A percentile compares a stretch with the other conserved stretches of the same genome.
Conservation (phyloP, 1,140 invertebrate genomes). For the Atopsyche davidsoni region DNA sequence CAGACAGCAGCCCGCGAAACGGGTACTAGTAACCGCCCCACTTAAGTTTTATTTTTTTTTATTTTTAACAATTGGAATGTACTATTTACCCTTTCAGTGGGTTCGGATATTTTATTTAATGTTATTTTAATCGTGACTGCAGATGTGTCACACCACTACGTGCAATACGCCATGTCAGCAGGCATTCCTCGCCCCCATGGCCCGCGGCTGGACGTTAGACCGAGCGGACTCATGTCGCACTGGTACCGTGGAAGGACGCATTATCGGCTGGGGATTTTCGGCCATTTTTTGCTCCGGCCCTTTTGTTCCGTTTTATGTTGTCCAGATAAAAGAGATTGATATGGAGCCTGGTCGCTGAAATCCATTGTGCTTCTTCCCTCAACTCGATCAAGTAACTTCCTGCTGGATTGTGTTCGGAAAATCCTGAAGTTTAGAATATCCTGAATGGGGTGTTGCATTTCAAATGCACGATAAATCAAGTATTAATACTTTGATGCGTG, state of each 20-base stretch:
- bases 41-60: no score
- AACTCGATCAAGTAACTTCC: background rate
- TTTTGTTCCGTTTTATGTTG: slow-evolving; percentile 30
- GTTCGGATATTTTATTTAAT: no score
- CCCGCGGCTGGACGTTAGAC: slow-evolving; percentile 27
- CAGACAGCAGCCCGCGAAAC: no score
- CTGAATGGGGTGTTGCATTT: no score
- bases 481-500: no score
- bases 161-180: slow-evolving; percentile 27
- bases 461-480: no score
- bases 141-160: no score
- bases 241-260: slow-evolving; percentile 5
- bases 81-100: no score
- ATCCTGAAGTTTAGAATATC: no score
- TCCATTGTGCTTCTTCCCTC: slow-evolving; percentile 18
- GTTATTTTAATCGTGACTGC: no score
- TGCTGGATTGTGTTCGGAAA: slow-evolving; percentile 7
- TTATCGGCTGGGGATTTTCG: slow-evolving; percentile 22
- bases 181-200: slow-evolving; percentile 21
- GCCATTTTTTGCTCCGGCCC: slow-evolving; percentile 24
- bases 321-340: slow-evolving; percentile 27
- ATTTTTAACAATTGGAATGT: no score
- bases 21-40: no score
- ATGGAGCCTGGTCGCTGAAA: slow-evolving; percentile 19
- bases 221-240: slow-evolving; percentile 24